Evolutionary conservation across 2,888 invertebrate species (phyloP).

Genomic region (Nemoura dubitans): DNA sequence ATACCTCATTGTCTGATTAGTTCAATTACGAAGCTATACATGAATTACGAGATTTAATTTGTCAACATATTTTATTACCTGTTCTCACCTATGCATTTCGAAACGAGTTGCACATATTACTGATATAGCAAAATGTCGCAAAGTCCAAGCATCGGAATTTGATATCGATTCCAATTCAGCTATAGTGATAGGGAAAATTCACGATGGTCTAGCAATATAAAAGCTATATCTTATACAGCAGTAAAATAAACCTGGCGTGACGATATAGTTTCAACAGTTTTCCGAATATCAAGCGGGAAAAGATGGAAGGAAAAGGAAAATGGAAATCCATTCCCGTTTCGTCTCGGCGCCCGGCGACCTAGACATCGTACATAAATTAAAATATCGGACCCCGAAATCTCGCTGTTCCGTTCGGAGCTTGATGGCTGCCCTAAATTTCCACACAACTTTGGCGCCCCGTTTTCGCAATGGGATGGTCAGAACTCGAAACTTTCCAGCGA

Average conservation of each 20-base stretch:
- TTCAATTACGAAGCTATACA: not conserved
- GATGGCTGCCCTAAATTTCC: no score
- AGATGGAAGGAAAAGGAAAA: not conserved
- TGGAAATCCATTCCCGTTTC: not conserved
- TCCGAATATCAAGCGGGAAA: not conserved
- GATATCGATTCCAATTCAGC: not conserved
- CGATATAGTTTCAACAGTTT: not conserved
- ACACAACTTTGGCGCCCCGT: no score
- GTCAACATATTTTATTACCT: not conserved
- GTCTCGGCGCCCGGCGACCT: not conserved
- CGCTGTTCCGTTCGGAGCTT: not conserved
- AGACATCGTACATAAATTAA: constrained; percentile 7
- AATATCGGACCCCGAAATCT: not conserved
- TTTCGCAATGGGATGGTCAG: no score
- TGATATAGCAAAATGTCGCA: not conserved
- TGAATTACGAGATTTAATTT: not conserved
- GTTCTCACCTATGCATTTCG: not conserved
- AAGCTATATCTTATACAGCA: not conserved
- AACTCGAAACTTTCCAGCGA: not conserved
- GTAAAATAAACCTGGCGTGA: not conserved
- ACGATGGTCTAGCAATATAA: no score
- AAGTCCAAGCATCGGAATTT: not conserved
- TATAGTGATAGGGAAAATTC: not conserved
- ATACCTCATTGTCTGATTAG: not conserved
- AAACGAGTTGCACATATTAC: not conserved